A percentile compares a stretch with the other conserved stretches of the same genome.
Conservation (phyloP, 2,797 vertebrate species). For the Enoplosus armatus region DNA sequence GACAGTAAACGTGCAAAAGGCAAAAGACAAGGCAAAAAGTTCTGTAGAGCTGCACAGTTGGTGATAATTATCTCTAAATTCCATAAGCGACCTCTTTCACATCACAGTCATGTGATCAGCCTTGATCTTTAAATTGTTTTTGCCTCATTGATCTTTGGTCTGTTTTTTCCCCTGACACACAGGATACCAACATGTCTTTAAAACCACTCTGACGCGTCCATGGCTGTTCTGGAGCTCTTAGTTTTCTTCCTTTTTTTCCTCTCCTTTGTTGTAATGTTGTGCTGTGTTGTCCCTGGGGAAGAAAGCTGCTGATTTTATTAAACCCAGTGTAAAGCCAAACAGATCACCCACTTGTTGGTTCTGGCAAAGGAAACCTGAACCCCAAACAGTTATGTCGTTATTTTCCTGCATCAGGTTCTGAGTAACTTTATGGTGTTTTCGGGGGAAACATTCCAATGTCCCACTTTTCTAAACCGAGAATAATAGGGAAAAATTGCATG, state of each 20-base stretch:
- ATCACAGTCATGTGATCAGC: background rate
- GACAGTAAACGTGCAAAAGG: no score
- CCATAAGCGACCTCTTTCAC: no score
- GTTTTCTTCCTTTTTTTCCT: background rate
- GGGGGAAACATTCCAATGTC: background rate
- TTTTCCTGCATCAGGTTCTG: background rate
- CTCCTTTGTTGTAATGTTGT: background rate
- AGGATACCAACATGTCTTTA: background rate
- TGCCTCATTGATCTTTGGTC: background rate
- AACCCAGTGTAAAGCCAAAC: conserved; percentile 2
- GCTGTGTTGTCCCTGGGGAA: background rate
- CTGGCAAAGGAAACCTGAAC: conserved; percentile 1
- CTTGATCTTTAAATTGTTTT: no score
- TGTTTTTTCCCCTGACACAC: background rate
- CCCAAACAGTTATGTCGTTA: background rate
- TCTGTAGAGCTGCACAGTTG: background rate
- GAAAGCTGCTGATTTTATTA: conserved; percentile 1
- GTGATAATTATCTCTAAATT: no score
- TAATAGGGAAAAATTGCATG: background rate
- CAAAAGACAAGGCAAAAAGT: background rate
- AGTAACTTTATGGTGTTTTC: background rate
- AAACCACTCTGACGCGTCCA: background rate
- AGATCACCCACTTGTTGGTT: conserved; percentile 5
- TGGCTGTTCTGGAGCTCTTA: background rate
- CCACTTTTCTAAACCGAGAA: background rate